Conservation (phyloP, 2,888 invertebrate species). For the Trissoscelio sp. region DNA sequence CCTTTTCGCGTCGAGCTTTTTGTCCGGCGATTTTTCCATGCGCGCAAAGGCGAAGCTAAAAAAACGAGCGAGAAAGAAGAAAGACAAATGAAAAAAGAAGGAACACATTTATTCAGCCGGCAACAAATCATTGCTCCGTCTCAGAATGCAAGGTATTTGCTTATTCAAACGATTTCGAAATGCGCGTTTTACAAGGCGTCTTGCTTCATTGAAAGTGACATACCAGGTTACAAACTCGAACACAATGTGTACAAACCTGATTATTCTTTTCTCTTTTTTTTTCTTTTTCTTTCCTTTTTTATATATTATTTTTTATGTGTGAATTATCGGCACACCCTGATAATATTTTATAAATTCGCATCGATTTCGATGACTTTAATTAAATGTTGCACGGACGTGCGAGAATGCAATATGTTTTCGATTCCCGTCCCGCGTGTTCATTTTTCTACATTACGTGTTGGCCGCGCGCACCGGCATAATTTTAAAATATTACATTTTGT, state of each 20-base stretch:
- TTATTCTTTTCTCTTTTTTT: not conserved
- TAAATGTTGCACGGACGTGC: constrained; percentile 51
- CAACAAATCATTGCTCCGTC: constrained; percentile 65
- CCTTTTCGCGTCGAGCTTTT: constrained; percentile 62
- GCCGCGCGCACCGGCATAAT: constrained; percentile 16
- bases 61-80: not conserved
- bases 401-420: constrained; percentile 56
- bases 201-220: constrained; percentile 60
- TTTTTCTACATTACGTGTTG: constrained; percentile 46
- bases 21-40: constrained; percentile 62
- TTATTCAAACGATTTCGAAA: constrained; percentile 67
- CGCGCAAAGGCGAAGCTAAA: constrained; percentile 18
- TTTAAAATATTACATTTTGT: constrained; percentile 66
- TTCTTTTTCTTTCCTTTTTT: not conserved
- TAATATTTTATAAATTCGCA: constrained; percentile 46
- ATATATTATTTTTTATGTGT: not conserved
- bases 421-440: constrained; percentile 44
- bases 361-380: constrained; percentile 57
- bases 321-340: constrained; percentile 15
- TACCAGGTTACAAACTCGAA: constrained; percentile 29
- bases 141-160: constrained; percentile 66
- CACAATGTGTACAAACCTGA: not conserved
- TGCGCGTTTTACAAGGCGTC: constrained; percentile 42
- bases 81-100: not conserved
- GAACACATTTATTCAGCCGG: constrained; percentile 26